phyloP scores from a whole-genome alignment of 2,797 vertebrate species.

The Menidia menidia region DNA sequence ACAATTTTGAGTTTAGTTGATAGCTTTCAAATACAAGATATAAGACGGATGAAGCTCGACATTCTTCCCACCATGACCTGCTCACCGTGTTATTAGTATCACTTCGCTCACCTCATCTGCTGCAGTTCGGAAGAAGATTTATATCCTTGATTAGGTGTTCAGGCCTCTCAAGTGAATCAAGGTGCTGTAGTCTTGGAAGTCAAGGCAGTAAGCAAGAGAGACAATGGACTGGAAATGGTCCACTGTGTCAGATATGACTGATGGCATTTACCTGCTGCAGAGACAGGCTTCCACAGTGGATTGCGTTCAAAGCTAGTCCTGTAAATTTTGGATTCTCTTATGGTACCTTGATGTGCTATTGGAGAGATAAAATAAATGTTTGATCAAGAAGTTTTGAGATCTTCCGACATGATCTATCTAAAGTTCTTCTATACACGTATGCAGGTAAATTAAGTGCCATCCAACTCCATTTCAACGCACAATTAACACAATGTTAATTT shows the following conservation, averaged over 20 bases:
- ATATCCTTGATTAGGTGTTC: constrained; percentile 66
- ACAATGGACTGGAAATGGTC: constrained; percentile 67
- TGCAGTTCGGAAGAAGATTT: constrained; percentile 65
- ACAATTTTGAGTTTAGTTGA: constrained; percentile 20
- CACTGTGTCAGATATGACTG: constrained; percentile 63
- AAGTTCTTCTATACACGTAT: neutral
- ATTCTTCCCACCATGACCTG: constrained; percentile 37
- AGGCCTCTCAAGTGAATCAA: constrained; percentile 64
- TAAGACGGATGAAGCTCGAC: constrained; percentile 44
- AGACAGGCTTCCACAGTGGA: constrained; percentile 44
- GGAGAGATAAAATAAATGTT: neutral
- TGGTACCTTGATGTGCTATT: neutral
- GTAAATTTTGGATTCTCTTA: constrained; percentile 9
- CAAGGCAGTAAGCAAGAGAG: constrained; percentile 55
- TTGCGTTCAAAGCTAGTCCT: constrained; percentile 27
- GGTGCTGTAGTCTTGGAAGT: constrained; percentile 53
- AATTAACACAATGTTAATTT: neutral
- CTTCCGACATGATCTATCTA: constrained; percentile 6
- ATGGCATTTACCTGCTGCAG: constrained; percentile 48
- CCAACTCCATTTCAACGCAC: neutral
- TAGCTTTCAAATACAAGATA: constrained; percentile 30
- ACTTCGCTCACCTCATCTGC: constrained; percentile 65
- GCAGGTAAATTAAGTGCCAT: neutral
- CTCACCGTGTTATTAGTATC: constrained; percentile 64
- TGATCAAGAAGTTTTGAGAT: neutral